Evolutionary conservation across 2,113 vertebrate genomes (phyloP), one percentile per base, ranked within the genome.

Genomic region (Eretmochelys imbricata): DNA sequence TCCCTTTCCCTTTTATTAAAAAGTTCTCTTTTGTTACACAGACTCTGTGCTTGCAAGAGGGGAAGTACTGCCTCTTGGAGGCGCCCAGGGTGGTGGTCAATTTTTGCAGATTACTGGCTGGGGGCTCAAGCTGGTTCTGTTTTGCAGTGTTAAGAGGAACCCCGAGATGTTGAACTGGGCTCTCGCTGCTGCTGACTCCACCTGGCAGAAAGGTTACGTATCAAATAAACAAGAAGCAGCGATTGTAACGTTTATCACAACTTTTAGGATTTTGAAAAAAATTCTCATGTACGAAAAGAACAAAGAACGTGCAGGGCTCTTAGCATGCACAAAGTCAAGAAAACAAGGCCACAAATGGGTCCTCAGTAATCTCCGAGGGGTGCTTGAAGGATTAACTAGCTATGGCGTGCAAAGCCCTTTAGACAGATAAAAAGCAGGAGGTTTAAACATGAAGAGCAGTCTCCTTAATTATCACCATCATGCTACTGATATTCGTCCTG

Each of bases 281-380:
- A n/a, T 20, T 59, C 65, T 20, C 35, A 69, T 8, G 6, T 27
- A 78, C 1, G 1, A 38, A 76, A 48, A 13, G 94, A 6, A 87
- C 90, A 76, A 2, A 10, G 54, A 3, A 17, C 55, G 3, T 31
- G 94, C 59, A 17, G 62, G 0, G 10, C 2, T 4, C 54, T 84
- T 0, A 10, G 0, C 1, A 20, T 80, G 27, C 80, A 42, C 0
- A 8, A 5, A 65, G 6, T n/a, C 1, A 8, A 57, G 1, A 0
- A 3, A 57, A 76, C 51, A 87, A 85, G 4, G 84, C 79, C 7
- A 0, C 42, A 78, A 46, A 42, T 0, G 5, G 0, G 42, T 82
- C 17, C 9, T 38, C n/a, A 5, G 35, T 38, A 20, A 20, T 38
- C 65, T 69, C 65, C 20, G 19, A 35, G n/a, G 65, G 35, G 31